Evolutionary conservation across 2,888 invertebrate genomes (phyloP), one percentile per base, ranked within the genome.

Genomic region (Chrysotoxum bicinctum): DNA sequence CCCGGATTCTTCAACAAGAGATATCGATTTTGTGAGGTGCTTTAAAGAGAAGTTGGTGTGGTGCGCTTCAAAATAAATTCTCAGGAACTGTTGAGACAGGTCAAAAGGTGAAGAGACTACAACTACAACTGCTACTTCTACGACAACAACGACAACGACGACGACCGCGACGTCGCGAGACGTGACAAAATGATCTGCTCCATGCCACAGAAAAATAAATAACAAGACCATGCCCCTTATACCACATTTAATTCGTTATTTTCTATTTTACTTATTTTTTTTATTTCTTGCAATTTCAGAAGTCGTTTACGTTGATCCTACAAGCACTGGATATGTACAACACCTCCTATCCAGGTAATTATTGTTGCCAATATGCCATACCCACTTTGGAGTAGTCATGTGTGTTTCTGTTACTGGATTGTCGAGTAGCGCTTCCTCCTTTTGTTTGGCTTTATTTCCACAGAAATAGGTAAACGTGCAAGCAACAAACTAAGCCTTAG

Each of bases 301-400:
- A 97, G 93, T 97, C 97, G 89, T 98, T 98, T 93, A 98, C 98
- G 89, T 94, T 98, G 90, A 97, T 98, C 89, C 94, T 98, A 89
- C 97, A 97, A 93, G 97, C 97, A 87, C 95, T 96, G 94, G 97
- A 98, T 93, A 95, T 96, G 92, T 94, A 93, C 93, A 95, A 96
- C 92, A 94, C 94, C 91, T 94, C 95, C 80, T 93, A 94, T 90
- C 94, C 95, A 90, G 95, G 96, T 96, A 92, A 95, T 94, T 93
- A 87, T 80, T 87, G 75, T 80, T 74, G 82, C 77, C 83, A 80
- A 76, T 72, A 76, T 84, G 73, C 72, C 81, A 87, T 87, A 87
- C 86, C 86, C 81, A 87, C 87, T 87, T 85, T 81, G 26, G 75
- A 43, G 75, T 73, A 76, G 78, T 72, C 69, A 72, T 80, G 69